phyloP scores from a whole-genome alignment of 2,797 vertebrate genomes.

The Micropoecilia bifurca region DNA sequence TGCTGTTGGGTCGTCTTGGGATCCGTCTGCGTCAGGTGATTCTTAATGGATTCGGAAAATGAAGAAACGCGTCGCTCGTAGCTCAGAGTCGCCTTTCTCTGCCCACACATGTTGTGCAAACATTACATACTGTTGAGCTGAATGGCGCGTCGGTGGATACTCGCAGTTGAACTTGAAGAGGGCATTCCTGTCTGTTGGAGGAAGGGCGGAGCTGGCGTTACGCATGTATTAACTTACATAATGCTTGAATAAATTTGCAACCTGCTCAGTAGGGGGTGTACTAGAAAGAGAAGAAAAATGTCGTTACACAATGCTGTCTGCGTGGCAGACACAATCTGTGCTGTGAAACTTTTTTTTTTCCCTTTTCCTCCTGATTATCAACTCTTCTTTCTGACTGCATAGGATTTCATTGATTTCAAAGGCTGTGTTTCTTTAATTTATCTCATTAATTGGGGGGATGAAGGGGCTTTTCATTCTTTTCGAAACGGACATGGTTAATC shows the following conservation, averaged over 20 bases:
- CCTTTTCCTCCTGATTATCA: neutral
- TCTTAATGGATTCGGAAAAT: conserved; percentile 20
- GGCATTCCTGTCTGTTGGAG: conserved; percentile 38
- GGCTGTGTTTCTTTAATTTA: neutral
- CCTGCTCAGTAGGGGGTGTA: neutral
- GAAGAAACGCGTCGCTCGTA: conserved; percentile 26
- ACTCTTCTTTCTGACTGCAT: neutral
- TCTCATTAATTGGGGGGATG: neutral
- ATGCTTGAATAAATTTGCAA: conserved; percentile 5
- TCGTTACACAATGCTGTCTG: conserved; percentile 15
- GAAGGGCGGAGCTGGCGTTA: conserved; percentile 31
- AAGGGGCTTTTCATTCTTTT: neutral
- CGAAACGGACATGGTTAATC: neutral
- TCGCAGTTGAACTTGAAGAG: conserved; percentile 25
- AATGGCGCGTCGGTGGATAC: conserved; percentile 32
- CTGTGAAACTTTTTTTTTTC: neutral
- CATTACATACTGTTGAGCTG: conserved; percentile 24
- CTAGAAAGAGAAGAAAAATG: neutral
- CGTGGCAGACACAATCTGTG: conserved; percentile 8
- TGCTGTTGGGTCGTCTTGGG: neutral
- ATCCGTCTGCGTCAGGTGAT: conserved; percentile 22
- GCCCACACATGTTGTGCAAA: conserved; percentile 44
- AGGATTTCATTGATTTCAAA: neutral
- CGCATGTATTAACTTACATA: conserved; percentile 29
- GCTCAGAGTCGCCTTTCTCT: conserved; percentile 42